A percentile compares a stretch with the other conserved stretches of the same genome.
Conservation (phyloP, 2,113 vertebrate genomes). For the Halcyon malimbica region DNA sequence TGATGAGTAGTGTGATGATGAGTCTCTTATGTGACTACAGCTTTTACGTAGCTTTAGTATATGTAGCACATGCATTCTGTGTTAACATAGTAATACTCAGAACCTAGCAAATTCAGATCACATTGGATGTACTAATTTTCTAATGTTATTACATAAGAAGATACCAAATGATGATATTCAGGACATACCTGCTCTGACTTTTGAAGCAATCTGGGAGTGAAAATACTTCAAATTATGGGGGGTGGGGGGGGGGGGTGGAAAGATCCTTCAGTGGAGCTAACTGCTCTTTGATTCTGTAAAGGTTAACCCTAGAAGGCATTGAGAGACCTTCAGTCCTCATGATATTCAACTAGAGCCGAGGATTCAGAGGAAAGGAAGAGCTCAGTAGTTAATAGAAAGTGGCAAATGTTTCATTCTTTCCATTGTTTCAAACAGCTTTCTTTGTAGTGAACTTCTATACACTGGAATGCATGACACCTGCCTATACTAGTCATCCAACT, state of each 20-base stretch:
- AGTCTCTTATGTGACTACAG: neutral
- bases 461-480: neutral
- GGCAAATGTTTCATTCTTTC: neutral
- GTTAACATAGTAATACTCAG: neutral
- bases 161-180: neutral
- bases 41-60: neutral
- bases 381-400: neutral
- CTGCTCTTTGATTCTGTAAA: neutral
- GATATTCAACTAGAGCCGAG: neutral
- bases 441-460: neutral
- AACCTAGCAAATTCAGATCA: neutral
- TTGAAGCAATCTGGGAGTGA: neutral
- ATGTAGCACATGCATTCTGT: neutral
- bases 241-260: no score
- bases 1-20: neutral
- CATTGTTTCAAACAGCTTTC: neutral
- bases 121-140: neutral
- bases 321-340: neutral
- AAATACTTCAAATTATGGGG: neutral
- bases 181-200: neutral
- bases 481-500: neutral
- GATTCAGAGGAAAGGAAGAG: neutral
- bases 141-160: neutral
- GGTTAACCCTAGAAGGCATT: neutral
- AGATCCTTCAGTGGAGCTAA: neutral